phyloP scores from a whole-genome alignment of 2,888 invertebrate species.

The Cancer borealis region DNA sequence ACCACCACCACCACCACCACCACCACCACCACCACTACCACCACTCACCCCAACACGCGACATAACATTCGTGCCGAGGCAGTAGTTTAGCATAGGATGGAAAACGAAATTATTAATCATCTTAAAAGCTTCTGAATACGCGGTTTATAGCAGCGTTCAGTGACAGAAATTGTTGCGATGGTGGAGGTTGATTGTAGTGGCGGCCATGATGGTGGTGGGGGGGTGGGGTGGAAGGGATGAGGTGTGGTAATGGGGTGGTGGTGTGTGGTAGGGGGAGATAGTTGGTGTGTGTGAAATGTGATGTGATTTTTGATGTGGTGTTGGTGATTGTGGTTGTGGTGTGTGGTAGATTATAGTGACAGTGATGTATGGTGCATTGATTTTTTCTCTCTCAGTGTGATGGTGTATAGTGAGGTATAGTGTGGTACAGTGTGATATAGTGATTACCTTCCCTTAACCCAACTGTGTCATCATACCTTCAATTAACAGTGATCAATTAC shows the following conservation, averaged over 20 bases:
- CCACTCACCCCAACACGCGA: too few relatives aligned
- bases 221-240: not conserved
- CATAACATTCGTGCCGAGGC: not conserved
- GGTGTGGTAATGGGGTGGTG: not conserved
- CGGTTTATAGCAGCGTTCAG: not conserved
- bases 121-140: conserved; percentile 31
- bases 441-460: not conserved
- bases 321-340: too few relatives aligned
- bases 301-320: not conserved
- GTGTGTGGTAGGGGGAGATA: not conserved
- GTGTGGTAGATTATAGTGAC: too few relatives aligned
- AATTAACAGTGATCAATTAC: not conserved
- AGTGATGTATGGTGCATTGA: not conserved
- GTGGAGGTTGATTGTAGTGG: not conserved
- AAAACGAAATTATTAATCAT: conserved; percentile 36
- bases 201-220: not conserved
- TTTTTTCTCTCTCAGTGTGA: not conserved
- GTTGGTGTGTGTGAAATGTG: not conserved
- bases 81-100: not conserved
- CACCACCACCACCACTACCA: not conserved
- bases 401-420: not conserved
- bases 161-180: not conserved
- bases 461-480: not conserved
- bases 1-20: not conserved
- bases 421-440: not conserved